Percentiles rank a stretch among this genome's conserved stretches.
Conservation (phyloP, 2,888 invertebrate genomes). For the Lydus trimaculatus region DNA sequence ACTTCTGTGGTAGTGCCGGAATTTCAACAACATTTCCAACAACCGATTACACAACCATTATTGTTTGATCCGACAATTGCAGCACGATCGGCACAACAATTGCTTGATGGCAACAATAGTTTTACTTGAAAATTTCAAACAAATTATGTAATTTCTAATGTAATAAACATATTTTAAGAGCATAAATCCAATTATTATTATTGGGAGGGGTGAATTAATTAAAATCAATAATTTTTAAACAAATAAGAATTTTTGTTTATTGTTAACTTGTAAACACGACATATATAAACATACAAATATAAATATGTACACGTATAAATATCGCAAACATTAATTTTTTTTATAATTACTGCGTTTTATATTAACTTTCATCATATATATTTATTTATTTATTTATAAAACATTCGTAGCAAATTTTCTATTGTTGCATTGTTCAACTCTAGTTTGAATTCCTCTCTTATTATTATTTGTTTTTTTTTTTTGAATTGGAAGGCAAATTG, state of each 20-base stretch:
- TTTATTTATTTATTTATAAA: conserved; percentile 34
- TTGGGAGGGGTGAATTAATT: not conserved
- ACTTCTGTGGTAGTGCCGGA: not conserved
- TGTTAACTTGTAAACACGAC: conserved; percentile 45
- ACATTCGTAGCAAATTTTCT: conserved; percentile 40
- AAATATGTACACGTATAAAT: conserved; percentile 49
- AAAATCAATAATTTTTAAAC: not conserved
- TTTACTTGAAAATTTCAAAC: not conserved
- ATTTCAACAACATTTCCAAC: conserved; percentile 15
- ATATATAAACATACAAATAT: conserved; percentile 55
- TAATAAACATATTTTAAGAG: conserved; percentile 1
- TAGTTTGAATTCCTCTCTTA: conserved; percentile 12
- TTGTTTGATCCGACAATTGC: conserved; percentile 59
- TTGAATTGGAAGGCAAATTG: conserved; percentile 46
- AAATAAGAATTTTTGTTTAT: conserved; percentile 36
- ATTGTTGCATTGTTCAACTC: conserved; percentile 14
- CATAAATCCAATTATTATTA: not conserved
- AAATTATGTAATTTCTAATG: not conserved
- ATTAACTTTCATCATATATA: not conserved
- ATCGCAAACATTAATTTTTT: conserved; percentile 45
- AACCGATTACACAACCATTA: conserved; percentile 39
- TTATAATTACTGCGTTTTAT: conserved; percentile 29
- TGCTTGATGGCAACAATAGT: conserved; percentile 50
- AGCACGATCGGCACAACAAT: conserved; percentile 57
- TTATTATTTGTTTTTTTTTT: conserved; percentile 23